These are phyloP conservation scores for Erethizon dorsatum DNA, from an alignment of 2,797 vertebrate species.

Conservation along the genomic window DNA sequence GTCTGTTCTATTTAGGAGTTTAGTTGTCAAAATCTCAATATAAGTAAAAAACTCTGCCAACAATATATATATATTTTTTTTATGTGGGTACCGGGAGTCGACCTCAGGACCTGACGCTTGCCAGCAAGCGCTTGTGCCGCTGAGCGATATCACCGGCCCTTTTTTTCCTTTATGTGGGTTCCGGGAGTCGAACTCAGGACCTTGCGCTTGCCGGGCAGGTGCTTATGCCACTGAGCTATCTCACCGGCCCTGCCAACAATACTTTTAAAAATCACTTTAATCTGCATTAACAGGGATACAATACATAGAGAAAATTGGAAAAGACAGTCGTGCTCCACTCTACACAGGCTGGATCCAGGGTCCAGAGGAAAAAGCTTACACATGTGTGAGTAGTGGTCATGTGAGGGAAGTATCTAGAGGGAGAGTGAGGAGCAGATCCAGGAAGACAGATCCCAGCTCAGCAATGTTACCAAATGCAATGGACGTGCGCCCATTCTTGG, in stretches of 20 bases:
- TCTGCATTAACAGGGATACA: not conserved
- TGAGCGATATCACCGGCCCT: no score
- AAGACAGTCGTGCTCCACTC: not conserved
- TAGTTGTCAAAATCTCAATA: not conserved
- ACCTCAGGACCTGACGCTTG: no score
- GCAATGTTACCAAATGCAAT: not conserved
- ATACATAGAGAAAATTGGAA: not conserved
- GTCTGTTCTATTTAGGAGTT: not conserved
- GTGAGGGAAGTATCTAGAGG: no score
- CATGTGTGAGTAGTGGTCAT: not conserved
- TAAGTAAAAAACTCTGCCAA: not conserved
- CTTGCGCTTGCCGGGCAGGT: no score
- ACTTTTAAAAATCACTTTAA: not conserved
- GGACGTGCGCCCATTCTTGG: rapidly evolving
- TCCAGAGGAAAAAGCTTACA: not conserved
- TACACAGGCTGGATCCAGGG: not conserved
- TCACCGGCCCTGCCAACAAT: not conserved
- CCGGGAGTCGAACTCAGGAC: no score
- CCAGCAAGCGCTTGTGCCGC: no score
- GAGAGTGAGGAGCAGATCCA: not conserved
- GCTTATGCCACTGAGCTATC: no score
- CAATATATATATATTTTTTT: not conserved
- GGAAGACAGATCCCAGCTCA: not conserved
- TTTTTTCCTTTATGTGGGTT: no score
- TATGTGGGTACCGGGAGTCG: no score